Base-by-base conservation (phyloP, 2,888 invertebrate genomes). In the Plagodis pulveraria region DNA sequence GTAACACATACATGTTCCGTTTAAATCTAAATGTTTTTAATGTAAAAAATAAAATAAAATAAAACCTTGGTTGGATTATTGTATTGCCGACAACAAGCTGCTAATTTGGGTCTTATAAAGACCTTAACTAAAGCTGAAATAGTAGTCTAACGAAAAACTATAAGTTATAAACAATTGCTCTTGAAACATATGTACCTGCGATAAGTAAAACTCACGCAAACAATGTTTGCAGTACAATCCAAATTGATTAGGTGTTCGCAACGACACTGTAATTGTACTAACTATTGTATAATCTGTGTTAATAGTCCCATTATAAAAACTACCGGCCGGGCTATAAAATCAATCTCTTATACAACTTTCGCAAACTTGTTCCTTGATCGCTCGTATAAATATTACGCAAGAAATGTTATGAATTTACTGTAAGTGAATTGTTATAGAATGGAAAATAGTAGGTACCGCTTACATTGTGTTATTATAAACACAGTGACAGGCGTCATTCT, bases 281-380 rank as follows among this genome's bases (percentile, higher is more conserved):
- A 8, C 38, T 38, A 38, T 6, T 38, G 5, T 38, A 8, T 38
- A 47, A 12, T 43, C 32, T 56, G 56, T 46, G 48, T 46, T 60
- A 60, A 58, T 55, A 58, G 58, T 55, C 48, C 56, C 52, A 61
- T 57, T 63, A 62, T 36, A 54, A 54, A 62, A 59, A 61, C 61
- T 50, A 52, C 46, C 55, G 52, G 56, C 49, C 43, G 47, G 36
- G 50, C 52, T 56, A 57, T 62, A 62, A 60, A 63, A 63, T 56
- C 56, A 52, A 56, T 56, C 49, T 50, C 55, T 64, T 62, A 51
- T 55, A 57, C 56, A 59, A 69, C 66, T 69, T 67, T 67, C 63
- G 63, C 66, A 57, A 47, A 55, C 65, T 65, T 55, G 64, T 62
- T 67, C 58, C 58, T 60, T 49, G 49, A 52, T 56, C 41, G 55